Base-by-base conservation (phyloP, 2,888 invertebrate genomes). In the Cephus pulcher region DNA sequence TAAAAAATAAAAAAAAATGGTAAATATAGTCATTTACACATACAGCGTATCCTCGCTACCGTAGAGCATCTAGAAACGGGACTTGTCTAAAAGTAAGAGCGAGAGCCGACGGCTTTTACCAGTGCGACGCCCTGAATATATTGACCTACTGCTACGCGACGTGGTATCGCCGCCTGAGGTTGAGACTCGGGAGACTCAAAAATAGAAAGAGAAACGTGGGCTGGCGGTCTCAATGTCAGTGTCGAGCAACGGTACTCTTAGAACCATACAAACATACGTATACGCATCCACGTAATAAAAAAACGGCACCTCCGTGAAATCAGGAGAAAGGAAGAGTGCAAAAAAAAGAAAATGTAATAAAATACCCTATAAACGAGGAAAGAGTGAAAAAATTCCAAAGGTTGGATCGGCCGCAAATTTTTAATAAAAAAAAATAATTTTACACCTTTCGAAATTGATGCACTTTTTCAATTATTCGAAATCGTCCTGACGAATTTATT, bases 101-200 rank as follows among this genome's bases (percentile, higher is more conserved):
- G 40, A 56, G 40, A 15, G 40, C 4, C 23, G 40, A 23, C 40
- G 79, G 79, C 79, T 78, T 40, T 37, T 73, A 74, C 71, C 70
- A 68, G 77, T 69, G 71, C 33, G 68, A 74, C 71, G 68, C 56
- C 69, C 76, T 77, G 82, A 82, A 82, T 81, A 79, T 80, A 81
- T 84, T 86, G 86, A 86, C 86, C 86, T 85, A 86, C 85, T 85
- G 80, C 76, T 74, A 73, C 69, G 75, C 76, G 71, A 30, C 32
- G 70, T 40, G 2, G 40, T 23, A 33, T 56, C 23, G 4, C 40
- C 0, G 23, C 2, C 71, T 3, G 33, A 71, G 6, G 71, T 71
- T 6, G 71, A 71, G 75, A n/a, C 74, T 77, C 77, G 77, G 73
- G 80, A 79, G 78, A 12, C 32, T 73, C 75, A 70, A 69, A 78